Evolutionary conservation across 2,888 invertebrate species (phyloP), one percentile per base, ranked within the genome.

Genomic region (Nowickia ferox): DNA sequence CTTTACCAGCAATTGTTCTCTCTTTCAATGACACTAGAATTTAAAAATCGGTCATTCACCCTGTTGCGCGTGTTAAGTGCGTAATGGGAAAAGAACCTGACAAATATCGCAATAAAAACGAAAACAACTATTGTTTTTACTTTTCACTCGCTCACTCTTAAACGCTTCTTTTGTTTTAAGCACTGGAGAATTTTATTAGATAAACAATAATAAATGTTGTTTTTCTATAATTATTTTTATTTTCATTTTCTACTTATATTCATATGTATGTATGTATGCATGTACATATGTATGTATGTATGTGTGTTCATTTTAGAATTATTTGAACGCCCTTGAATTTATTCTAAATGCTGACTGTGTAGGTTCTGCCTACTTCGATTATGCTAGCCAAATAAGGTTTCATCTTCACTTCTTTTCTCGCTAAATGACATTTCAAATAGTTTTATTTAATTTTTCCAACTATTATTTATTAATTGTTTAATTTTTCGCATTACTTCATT

Each of bases 311-410:
- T 75, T 57, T 59, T 79, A 76, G 61, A 76, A 53, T 65, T 30
- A 30, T 30, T 63, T n/a, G 1, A 51, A 42, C 83, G 86, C 63
- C 86, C 86, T 86, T 86, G 86, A 79, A 76, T 75, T 53, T 61
- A 9, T 72, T 72, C 61, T 59, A 42, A 59, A 59, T 46, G 57
- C 55, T 71, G 51, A 74, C 17, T 30, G 74, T 69, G 66, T 80
- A 71, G 15, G 75, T 65, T 65, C 53, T 55, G 3, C 17, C 40
- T 40, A 9, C 11, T n/a, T 17, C 53, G n/a, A n/a, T n/a, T n/a
- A n/a, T n/a, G n/a, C n/a, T n/a, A n/a, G n/a, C n/a, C n/a, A n/a
- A n/a, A n/a, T n/a, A n/a, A n/a, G n/a, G n/a, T n/a, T n/a, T n/a
- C n/a, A n/a, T n/a, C n/a, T n/a, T n/a, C n/a, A n/a, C n/a, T n/a